A percentile compares a stretch with the other conserved stretches of the same genome.
Conservation (phyloP, 2,888 invertebrate genomes). For the Vesta saturnalis region DNA sequence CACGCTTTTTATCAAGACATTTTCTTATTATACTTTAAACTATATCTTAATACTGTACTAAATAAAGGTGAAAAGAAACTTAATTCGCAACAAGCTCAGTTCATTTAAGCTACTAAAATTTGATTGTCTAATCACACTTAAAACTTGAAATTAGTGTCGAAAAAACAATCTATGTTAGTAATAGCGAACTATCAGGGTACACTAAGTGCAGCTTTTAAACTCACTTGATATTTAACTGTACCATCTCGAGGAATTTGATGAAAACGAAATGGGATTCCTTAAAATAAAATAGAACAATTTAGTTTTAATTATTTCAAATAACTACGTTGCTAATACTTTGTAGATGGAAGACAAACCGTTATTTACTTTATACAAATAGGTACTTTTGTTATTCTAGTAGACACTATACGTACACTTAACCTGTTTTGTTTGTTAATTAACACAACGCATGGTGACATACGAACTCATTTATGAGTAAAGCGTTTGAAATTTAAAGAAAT, state of each 20-base stretch:
- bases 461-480: no score
- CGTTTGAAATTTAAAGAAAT: no score
- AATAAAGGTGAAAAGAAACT: background rate
- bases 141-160: background rate
- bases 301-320: background rate
- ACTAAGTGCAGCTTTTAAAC: background rate
- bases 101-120: background rate
- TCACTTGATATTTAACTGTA: constrained; percentile 1
- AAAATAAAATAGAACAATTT: constrained; percentile 1
- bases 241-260: background rate
- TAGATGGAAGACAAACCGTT: background rate
- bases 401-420: no score
- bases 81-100: background rate
- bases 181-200: background rate
- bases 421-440: no score
- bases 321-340: background rate
- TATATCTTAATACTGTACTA: background rate
- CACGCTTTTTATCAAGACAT: no score
- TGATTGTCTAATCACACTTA: background rate
- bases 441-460: no score
- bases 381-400: no score
- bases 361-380: no score
- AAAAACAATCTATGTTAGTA: background rate
- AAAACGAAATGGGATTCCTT: background rate
- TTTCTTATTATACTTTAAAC: no score